Base-by-base conservation (phyloP, 2,113 vertebrate species). In the Proterorhinus semilunaris region DNA sequence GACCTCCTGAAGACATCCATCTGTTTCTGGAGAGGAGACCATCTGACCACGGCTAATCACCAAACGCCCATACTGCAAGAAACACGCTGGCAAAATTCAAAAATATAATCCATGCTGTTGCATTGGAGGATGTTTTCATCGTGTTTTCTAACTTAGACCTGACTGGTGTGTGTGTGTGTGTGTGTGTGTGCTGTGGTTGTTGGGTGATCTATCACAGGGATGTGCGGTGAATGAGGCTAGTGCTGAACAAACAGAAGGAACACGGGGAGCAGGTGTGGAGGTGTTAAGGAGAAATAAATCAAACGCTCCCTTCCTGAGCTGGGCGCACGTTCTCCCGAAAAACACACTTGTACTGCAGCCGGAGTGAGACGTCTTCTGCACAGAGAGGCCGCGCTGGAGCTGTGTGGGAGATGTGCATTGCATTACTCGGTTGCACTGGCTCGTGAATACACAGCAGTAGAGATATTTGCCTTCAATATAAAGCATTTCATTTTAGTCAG, bases 1-100 rank as follows among this genome's bases (percentile, higher is more conserved):
- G 78, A 73, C 79, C 74, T 72, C 74, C 76, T 46, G 74, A 66
- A 71, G 76, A 72, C 63, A 55, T 66, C 81, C 81, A 83, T 79
- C 74, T 83, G 81, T 65, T 65, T 10, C 47, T 11, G 74, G 51
- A 68, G 47, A 51, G 7, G 12, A 44, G 68, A 71, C 53, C 62
- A 48, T 13, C 21, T 55, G 57, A 74, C 76, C 66, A 45, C 58
- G 4, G 57, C 36, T 59, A 59, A 43, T 43, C 11, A 15, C 27
- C 27, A 59, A 13, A 51, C 46, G 2, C 27, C 27, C 27, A 3
- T 1, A 36, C 27, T 5, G 27, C 27, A 36, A 36, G 27, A 36
- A 36, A 36, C 27, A 36, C 27, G 4, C 27, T 36, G 27, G 27
- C 27, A 36, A 36, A 36, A 36, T 36, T 3, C 27, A 36, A 36